phyloP scores from a whole-genome alignment of 2,888 invertebrate species.

The Leucania comma region DNA sequence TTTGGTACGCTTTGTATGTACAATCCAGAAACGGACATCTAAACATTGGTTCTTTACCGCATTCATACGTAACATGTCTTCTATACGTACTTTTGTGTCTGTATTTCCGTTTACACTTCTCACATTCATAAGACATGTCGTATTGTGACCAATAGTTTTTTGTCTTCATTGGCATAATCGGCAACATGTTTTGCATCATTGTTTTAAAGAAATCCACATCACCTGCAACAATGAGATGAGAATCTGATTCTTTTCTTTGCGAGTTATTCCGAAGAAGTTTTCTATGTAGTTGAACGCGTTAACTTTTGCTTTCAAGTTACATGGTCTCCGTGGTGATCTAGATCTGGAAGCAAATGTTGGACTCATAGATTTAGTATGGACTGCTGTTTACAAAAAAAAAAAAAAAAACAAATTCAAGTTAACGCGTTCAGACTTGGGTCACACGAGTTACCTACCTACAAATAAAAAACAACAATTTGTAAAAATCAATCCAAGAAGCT shows the following conservation, averaged over 20 bases:
- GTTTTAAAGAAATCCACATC: conserved; percentile 88
- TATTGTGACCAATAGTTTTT: conserved; percentile 89
- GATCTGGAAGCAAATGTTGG: conserved; percentile 4
- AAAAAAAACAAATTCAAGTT: conserved; percentile 32
- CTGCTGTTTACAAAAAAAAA: neutral
- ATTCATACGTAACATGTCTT: conserved; percentile 93
- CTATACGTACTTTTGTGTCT: conserved; percentile 94
- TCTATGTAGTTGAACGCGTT: conserved; percentile 41
- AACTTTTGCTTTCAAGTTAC: conserved; percentile 36
- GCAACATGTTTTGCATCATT: conserved; percentile 88
- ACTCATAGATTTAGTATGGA: no score
- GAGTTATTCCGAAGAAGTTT: conserved; percentile 3
- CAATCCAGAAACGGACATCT: conserved; percentile 87
- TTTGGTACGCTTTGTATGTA: conserved; percentile 88
- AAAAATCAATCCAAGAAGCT: conserved; percentile 12
- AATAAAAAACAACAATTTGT: neutral
- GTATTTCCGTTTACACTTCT: conserved; percentile 93
- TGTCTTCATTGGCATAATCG: conserved; percentile 87
- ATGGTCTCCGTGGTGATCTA: neutral
- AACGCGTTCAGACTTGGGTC: conserved; percentile 36
- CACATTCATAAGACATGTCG: conserved; percentile 90
- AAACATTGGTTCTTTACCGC: conserved; percentile 91
- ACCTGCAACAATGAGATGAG: conserved; percentile 86
- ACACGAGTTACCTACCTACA: conserved; percentile 49
- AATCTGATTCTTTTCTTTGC: conserved; percentile 60